Conservation (phyloP, 1,140 invertebrate genomes). For the Drosophila equinoxialis region DNA sequence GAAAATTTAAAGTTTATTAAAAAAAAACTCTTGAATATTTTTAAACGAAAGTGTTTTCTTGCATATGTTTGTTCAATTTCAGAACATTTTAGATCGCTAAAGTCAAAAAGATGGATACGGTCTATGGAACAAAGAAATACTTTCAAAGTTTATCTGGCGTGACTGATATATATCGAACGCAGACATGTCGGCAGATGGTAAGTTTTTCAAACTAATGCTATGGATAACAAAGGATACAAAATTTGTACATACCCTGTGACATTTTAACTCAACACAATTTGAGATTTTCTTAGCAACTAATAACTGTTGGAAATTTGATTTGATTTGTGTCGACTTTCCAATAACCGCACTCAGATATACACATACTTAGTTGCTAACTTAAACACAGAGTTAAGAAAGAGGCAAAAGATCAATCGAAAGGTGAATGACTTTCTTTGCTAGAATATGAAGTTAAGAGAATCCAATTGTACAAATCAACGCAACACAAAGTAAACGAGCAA, state of each 20-base stretch:
- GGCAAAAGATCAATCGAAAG: conserved; percentile 51
- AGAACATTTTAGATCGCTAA: conserved; percentile 32
- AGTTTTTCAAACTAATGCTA: conserved; percentile 40
- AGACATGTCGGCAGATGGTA: conserved; percentile 78
- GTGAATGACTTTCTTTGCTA: conserved; percentile 76
- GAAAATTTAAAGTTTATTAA: conserved; percentile 11
- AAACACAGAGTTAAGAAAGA: conserved; percentile 28
- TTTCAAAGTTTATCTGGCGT: conserved; percentile 80
- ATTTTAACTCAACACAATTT: too few species aligned
- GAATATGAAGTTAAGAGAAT: conserved; percentile 23
- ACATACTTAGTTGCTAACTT: conserved; percentile 49
- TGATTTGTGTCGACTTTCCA: conserved; percentile 21
- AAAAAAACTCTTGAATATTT: conserved; percentile 34
- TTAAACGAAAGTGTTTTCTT: conserved; percentile 48
- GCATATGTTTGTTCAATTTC: conserved; percentile 23
- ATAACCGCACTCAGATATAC: conserved; percentile 8
- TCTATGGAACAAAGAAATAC: conserved; percentile 82
- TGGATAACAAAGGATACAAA: conserved; percentile 25
- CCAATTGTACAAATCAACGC: conserved; percentile 23
- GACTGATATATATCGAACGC: conserved; percentile 79
- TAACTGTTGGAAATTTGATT: neutral
- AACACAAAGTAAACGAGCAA: conserved; percentile 31
- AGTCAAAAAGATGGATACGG: conserved; percentile 70
- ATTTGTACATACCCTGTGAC: conserved; percentile 3
- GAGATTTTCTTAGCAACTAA: too few species aligned